A percentile compares a stretch with the other conserved stretches of the same genome.
Evolutionary conservation across 2,113 vertebrate species (phyloP).

Genomic region (Globicephala melas): DNA sequence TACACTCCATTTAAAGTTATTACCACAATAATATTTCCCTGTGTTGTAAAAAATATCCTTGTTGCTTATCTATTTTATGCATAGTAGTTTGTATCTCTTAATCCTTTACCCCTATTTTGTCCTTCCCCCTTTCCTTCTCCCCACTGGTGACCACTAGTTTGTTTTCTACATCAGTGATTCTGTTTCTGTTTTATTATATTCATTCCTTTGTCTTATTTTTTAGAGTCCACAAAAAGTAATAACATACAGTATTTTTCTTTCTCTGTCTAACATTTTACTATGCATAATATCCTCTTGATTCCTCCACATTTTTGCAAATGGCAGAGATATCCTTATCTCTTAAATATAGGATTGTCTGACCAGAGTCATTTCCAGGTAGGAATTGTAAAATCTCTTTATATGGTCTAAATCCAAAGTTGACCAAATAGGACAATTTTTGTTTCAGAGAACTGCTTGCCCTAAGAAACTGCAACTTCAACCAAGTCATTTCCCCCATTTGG

Average conservation of each 20-base stretch:
- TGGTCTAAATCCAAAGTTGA: background rate
- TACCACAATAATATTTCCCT: too few species aligned
- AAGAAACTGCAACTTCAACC: slow-evolving; percentile 9
- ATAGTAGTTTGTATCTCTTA: background rate
- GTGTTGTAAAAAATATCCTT: too few species aligned
- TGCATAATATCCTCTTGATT: background rate
- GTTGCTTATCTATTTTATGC: background rate
- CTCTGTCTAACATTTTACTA: background rate
- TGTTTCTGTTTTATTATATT: background rate
- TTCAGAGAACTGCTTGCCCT: background rate
- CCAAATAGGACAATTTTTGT: background rate
- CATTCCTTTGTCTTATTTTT: background rate
- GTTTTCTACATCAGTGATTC: background rate
- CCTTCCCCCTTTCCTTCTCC: background rate
- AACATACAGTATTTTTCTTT: background rate
- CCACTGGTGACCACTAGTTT: background rate
- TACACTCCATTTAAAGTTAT: too few species aligned
- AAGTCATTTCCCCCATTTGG: background rate
- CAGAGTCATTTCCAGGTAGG: background rate
- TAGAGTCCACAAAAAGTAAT: background rate
- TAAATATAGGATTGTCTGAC: background rate
- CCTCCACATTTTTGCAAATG: background rate
- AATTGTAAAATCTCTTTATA: background rate
- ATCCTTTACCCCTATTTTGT: background rate
- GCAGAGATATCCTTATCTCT: background rate